Evolutionary conservation across 2,797 vertebrate genomes (phyloP), one percentile per base, ranked within the genome.

Genomic region (Adelosebastes latens): DNA sequence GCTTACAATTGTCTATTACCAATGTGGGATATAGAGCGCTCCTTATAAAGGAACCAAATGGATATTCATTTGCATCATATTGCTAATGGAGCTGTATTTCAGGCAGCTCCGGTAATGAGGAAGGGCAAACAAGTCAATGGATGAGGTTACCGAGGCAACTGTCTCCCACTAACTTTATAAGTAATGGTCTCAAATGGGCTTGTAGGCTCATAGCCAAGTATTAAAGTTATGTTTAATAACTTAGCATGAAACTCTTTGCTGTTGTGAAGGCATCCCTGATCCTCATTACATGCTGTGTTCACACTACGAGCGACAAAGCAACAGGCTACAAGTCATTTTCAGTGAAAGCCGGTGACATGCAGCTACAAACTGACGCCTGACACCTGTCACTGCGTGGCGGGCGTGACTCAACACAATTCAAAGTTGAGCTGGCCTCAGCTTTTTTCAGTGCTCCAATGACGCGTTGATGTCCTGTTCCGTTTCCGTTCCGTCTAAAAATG

Each of bases 1-100:
- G 2, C 67, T 81, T 77, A 69, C 62, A 79, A 85, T 87, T 80
- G 14, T 89, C 49, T 87, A 6, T 86, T 87, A 87, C 65, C 79
- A 65, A 60, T 89, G 72, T 83, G 80, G 77, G 82, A 72, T 82
- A 71, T 71, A 63, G 71, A 85, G 58, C 27, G 36, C 80, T 89
- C 73, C 64, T 83, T 89, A 79, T 80, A 75, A 90, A 86, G 77
- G 81, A 90, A 65, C 79, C 82, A 77, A 85, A 82, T 89, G 77
- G 84, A 85, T 87, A 73, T 87, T 89, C 29, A 74, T 88, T 89
- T 80, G 63, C 65, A 85, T 87, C 74, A 84, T 94, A 94, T 94
- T 95, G 94, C 93, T 94, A 84, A 85, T 89, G 68, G 81, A 89
- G 75, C 84, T 77, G 77, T 79, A 82, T 73, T 73, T 72, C 80